These are phyloP conservation scores for Ischnus inquisitorius DNA, from an alignment of 2,888 invertebrate species.

Conservation along the genomic window DNA sequence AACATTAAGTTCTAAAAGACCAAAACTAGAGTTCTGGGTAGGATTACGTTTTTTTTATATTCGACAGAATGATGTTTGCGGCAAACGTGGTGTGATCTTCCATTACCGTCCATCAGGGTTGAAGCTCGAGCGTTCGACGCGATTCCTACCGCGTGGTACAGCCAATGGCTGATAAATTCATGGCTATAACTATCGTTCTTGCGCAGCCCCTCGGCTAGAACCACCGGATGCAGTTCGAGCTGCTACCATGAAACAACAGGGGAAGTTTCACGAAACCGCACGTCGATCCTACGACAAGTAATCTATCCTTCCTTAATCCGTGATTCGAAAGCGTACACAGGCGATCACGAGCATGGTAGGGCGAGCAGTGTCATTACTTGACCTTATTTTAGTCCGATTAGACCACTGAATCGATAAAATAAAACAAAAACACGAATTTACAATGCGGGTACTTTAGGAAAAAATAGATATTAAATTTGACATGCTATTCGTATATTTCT, in stretches of 20 bases:
- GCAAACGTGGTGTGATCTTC: constrained; percentile 51
- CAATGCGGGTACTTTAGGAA: not conserved
- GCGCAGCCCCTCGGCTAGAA: constrained; percentile 22
- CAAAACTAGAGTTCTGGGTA: constrained; percentile 7
- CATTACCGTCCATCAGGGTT: constrained; percentile 58
- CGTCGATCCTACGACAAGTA: constrained; percentile 39
- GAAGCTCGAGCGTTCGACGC: constrained; percentile 57
- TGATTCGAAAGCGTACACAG: not conserved
- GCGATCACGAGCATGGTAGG: not conserved
- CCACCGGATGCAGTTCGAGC: constrained; percentile 32
- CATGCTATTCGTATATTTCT: not conserved
- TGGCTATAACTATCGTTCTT: constrained; percentile 38
- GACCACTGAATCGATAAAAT: not conserved
- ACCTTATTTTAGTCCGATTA: not conserved
- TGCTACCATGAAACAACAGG: constrained; percentile 5
- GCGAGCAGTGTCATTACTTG: not conserved
- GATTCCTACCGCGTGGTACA: not conserved
- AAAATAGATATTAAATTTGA: not conserved
- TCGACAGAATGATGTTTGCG: constrained; percentile 20
- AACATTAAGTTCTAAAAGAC: constrained; percentile 8
- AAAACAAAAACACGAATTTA: not conserved
- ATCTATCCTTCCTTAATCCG: constrained; percentile 34
- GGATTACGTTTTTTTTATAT: not conserved
- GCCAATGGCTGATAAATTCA: constrained; percentile 48
- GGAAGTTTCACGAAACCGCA: constrained; percentile 35